Base-by-base conservation (phyloP, 1,140 invertebrate genomes). In the Drosophila setifemur region DNA sequence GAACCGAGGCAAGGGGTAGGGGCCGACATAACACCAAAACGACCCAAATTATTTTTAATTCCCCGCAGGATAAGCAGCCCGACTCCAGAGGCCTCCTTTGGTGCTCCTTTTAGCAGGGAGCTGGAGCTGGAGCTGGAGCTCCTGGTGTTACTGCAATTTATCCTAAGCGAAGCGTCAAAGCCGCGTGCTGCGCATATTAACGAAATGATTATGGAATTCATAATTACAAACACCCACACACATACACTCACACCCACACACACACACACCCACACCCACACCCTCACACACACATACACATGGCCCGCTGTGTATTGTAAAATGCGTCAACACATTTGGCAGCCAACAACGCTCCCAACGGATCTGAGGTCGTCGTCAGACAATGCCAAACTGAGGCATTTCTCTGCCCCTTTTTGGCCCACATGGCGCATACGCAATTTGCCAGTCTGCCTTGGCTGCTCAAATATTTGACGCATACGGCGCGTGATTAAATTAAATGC, bases 11-110 rank as follows among this genome's bases (percentile, higher is more conserved):
- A 3, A 4, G 12, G 28, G 26, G 25, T 29, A 23, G 16, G 29
- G 49, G 75, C n/a, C n/a, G 61, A 57, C 75, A 70, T 69, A 69
- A 66, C 52, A 81, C 72, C 74, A 85, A 86, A 87, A 74, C 82
- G 82, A 86, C 82, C 82, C 81, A 87, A 87, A 87, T 87, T 87
- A 86, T 86, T 86, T 86, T 87, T 86, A 77, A 87, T 87, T 86
- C 82, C 82, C 82, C 63, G 48, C 73, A 68, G 82, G 73, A 87
- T 86, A 82, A 73, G 69, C 74, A 63, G 40, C 11, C 31, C 14
- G 29, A 29, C 49, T 55, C 31, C 52, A 42, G 67, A 50, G 52
- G 69, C 74, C 48, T 39, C 35, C 31, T 63, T 43, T 26, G 35
- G 23, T 39, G 45, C 60, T 31, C 23, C 53, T 16, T 37, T 18